phyloP scores from a whole-genome alignment of 2,113 vertebrate genomes.

The Diphyllodes magnificus region DNA sequence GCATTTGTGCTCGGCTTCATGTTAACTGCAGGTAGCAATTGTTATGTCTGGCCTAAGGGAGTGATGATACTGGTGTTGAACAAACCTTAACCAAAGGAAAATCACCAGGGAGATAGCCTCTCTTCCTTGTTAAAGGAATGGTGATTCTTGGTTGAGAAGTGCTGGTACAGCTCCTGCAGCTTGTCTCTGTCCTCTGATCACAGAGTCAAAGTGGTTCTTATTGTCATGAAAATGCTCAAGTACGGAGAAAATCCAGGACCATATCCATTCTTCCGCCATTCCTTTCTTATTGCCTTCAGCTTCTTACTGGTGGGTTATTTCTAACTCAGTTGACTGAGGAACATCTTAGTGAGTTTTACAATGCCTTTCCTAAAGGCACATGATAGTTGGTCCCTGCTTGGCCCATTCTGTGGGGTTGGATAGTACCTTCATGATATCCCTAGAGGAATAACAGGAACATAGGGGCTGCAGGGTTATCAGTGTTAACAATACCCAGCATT shows the following conservation, averaged over 20 bases:
- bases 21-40: not conserved
- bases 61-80: not conserved
- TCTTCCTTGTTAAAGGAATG: not conserved
- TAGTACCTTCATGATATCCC: not conserved
- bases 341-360: not conserved
- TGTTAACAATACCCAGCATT: not conserved
- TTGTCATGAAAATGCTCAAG: not conserved
- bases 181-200: not conserved
- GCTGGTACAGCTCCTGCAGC: not conserved
- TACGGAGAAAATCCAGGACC: not conserved
- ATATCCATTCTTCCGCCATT: not conserved
- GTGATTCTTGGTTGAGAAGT: not conserved
- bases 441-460: not conserved
- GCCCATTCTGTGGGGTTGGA: not conserved
- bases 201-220: not conserved
- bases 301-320: not conserved
- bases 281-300: not conserved
- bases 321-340: not conserved
- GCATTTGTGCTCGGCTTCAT: not conserved
- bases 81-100: not conserved
- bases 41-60: not conserved
- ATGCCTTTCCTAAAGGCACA: not conserved
- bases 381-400: not conserved
- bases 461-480: not conserved
- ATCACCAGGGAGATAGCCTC: not conserved